A percentile compares a stretch with the other conserved stretches of the same genome.
Conservation (phyloP, 2,797 vertebrate species). For the Galagoides demidoff region DNA sequence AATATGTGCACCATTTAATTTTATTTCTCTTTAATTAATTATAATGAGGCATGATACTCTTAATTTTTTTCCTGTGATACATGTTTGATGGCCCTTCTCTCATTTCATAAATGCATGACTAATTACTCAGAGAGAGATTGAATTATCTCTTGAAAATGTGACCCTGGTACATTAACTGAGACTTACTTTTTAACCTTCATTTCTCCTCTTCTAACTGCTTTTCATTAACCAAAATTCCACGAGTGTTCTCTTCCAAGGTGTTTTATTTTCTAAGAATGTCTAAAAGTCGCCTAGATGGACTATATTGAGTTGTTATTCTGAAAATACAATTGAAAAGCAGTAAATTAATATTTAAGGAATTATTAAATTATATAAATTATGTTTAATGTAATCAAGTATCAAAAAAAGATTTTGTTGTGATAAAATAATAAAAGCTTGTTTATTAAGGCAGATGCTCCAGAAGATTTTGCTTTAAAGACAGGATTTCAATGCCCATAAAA, state of each 20-base stretch:
- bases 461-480: not conserved
- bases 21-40: not conserved
- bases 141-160: not conserved
- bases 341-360: not conserved
- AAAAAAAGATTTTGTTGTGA: not conserved
- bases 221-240: constrained; percentile 16
- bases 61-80: not conserved
- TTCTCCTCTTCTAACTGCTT: not conserved
- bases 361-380: not conserved
- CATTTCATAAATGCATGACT: not conserved
- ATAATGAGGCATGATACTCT: not conserved
- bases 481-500: not conserved
- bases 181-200: not conserved
- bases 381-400: not conserved
- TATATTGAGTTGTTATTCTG: not conserved
- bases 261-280: not conserved
- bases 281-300: not conserved
- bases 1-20: not conserved
- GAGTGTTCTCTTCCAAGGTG: not conserved
- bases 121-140: not conserved
- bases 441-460: not conserved
- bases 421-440: not conserved
- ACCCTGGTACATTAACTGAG: not conserved
- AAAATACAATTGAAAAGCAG: not conserved
- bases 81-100: not conserved